phyloP scores from a whole-genome alignment of 1,140 invertebrate genomes.

The Cepaea nemoralis region DNA sequence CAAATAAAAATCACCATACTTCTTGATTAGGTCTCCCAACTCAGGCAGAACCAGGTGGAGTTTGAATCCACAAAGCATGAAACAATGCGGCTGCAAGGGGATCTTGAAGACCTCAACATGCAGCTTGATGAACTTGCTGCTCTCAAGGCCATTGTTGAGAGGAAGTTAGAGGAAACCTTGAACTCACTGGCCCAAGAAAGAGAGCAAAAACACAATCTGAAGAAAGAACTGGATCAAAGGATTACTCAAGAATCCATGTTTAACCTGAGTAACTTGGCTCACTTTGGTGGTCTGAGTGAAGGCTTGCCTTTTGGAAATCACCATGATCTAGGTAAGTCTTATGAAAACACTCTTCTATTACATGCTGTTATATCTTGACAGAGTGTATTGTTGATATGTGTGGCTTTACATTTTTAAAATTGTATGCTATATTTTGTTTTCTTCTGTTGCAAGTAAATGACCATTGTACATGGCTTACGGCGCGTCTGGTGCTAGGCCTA shows the following conservation, averaged over 20 bases:
- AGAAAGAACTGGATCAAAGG: constrained; percentile 95
- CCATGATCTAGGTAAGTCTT: constrained; percentile 38
- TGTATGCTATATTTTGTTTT: no score
- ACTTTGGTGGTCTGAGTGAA: constrained; percentile 74
- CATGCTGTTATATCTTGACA: no score
- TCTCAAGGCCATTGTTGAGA: constrained; percentile 89
- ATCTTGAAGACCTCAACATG: constrained; percentile 68
- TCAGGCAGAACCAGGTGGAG: constrained; percentile 82
- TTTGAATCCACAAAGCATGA: constrained; percentile 98
- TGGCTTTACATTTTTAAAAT: no score
- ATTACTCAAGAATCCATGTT: constrained; percentile 67
- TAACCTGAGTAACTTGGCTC: constrained; percentile 68
- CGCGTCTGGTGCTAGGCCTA: no score
- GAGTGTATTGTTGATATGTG: no score
- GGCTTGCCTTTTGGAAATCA: constrained; percentile 74
- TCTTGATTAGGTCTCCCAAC: not conserved
- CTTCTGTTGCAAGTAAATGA: no score
- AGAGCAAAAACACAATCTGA: constrained; percentile 95
- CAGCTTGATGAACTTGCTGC: constrained; percentile 80
- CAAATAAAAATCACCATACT: no score
- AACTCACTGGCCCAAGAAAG: constrained; percentile 90
- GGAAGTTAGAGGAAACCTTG: constrained; percentile 96
- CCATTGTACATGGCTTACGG: no score
- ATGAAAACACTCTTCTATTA: no score
- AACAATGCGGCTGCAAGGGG: constrained; percentile 80